These are phyloP conservation scores for Pomatorhinus ruficollis DNA, from an alignment of 2,113 vertebrate genomes.

Conservation along the genomic window DNA sequence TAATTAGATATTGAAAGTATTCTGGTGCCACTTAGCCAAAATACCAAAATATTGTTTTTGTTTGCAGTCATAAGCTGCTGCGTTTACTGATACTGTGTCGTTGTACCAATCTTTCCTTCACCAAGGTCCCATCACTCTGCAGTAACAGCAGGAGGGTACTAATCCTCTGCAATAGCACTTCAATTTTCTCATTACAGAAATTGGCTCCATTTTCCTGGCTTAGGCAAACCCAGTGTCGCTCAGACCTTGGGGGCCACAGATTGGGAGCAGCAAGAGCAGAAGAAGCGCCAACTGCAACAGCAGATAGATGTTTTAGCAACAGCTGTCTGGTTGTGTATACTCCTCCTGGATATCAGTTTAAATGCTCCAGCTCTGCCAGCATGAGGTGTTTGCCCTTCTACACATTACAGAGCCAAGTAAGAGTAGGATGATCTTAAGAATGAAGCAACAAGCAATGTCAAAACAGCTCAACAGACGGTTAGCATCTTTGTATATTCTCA, in stretches of 20 bases:
- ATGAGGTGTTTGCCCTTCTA: background rate
- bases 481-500: background rate
- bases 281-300: background rate
- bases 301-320: slow-evolving; percentile 44
- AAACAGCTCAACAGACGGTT: background rate
- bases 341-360: background rate
- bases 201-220: slow-evolving; percentile 27
- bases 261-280: background rate
- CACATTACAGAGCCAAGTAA: background rate
- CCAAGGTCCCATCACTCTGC: background rate
- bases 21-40: background rate
- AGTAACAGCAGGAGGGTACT: background rate
- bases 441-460: background rate
- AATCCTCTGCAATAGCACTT: background rate
- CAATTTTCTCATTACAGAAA: slow-evolving; percentile 57
- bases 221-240: background rate
- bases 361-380: background rate
- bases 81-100: background rate
- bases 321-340: slow-evolving; percentile 7
- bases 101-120: background rate
- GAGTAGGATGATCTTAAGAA: background rate
- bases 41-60: background rate
- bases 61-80: background rate
- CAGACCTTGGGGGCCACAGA: background rate
- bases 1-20: background rate